These are phyloP conservation scores for Xylota sylvarum DNA, from an alignment of 2,888 invertebrate species.

Conservation along the genomic window DNA sequence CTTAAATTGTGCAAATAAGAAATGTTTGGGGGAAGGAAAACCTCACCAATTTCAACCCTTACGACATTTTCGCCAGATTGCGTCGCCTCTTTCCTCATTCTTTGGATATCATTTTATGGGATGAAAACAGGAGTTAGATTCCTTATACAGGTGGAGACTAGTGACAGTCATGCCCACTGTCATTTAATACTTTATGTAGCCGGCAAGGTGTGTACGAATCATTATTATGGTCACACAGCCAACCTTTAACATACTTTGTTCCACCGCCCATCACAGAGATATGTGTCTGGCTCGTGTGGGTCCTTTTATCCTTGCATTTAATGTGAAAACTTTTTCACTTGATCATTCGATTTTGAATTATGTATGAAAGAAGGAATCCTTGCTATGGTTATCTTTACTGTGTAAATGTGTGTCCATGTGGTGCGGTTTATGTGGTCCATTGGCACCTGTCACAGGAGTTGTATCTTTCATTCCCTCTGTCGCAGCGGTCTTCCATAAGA, in stretches of 20 bases:
- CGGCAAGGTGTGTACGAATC: slow-evolving; percentile 44
- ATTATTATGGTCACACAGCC: slow-evolving; percentile 45
- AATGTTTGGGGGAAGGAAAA: neutral
- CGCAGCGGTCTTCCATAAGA: slow-evolving; percentile 24
- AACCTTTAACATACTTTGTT: slow-evolving; percentile 21
- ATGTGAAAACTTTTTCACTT: slow-evolving; percentile 72
- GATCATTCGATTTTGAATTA: slow-evolving; percentile 75
- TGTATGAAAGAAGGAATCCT: slow-evolving; percentile 63
- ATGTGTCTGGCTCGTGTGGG: slow-evolving; percentile 38
- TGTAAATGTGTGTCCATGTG: slow-evolving; percentile 28
- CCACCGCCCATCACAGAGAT: slow-evolving; percentile 9
- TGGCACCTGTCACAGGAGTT: slow-evolving; percentile 56
- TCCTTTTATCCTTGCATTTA: slow-evolving; percentile 64
- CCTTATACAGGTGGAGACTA: slow-evolving; percentile 31
- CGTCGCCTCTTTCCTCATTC: neutral
- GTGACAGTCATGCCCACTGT: slow-evolving; percentile 19
- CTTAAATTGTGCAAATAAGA: neutral
- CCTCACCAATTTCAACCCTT: neutral
- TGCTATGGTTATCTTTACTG: slow-evolving; percentile 24
- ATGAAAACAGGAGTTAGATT: slow-evolving; percentile 17
- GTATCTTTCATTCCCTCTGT: slow-evolving; percentile 33
- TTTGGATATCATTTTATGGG: slow-evolving; percentile 24
- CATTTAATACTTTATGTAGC: slow-evolving; percentile 19
- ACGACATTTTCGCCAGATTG: slow-evolving; percentile 22
- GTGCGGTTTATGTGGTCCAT: slow-evolving; percentile 53